These are phyloP conservation scores for Allophyes oxyacanthae DNA, from an alignment of 2,888 invertebrate species.

Conservation along the genomic window DNA sequence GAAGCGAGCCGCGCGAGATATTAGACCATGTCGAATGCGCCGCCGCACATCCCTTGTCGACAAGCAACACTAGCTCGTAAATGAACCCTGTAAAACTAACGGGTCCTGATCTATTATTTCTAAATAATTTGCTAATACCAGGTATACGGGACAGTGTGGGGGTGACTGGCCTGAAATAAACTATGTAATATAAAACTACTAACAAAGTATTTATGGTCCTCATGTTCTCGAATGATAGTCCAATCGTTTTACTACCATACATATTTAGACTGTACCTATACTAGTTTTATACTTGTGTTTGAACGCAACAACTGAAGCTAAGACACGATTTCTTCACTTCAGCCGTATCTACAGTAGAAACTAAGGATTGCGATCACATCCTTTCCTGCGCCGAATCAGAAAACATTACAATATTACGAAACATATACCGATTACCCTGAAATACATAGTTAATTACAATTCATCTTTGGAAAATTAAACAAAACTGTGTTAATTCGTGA, in stretches of 20 bases:
- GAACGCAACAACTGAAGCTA: constrained; percentile 26
- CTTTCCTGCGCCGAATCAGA: constrained; percentile 45
- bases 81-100: no score
- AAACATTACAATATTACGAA: constrained; percentile 40
- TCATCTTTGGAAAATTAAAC: constrained; percentile 8
- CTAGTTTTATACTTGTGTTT: constrained; percentile 30
- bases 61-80: background rate
- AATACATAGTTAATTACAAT: constrained; percentile 12
- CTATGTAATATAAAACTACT: no score
- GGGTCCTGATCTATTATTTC: no score
- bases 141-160: no score
- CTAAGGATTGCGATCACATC: constrained; percentile 55
- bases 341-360: constrained; percentile 48
- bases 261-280: constrained; percentile 12
- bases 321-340: constrained; percentile 38
- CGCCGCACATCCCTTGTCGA: constrained; percentile 30
- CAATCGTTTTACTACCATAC: background rate
- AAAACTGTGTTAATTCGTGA: constrained; percentile 12
- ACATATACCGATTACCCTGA: constrained; percentile 1
- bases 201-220: no score
- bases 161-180: no score
- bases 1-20: constrained; percentile 48
- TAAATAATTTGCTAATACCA: no score
- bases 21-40: constrained; percentile 62
- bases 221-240: constrained; percentile 2